Evolutionary conservation across 2,797 vertebrate species (phyloP).

Genomic region (Danio aesculapii): DNA sequence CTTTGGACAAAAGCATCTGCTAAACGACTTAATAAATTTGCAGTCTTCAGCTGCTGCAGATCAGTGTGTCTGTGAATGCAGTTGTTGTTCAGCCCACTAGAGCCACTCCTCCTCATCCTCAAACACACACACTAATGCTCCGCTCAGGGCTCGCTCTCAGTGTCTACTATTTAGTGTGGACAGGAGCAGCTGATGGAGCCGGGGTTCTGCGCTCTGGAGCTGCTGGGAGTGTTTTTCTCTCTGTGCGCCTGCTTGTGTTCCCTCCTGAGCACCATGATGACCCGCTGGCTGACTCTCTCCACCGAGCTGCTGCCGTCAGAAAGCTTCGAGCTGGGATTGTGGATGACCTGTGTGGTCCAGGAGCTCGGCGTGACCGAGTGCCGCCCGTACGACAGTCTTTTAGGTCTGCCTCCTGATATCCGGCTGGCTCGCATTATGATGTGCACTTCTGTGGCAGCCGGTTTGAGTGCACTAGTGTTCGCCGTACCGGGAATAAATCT

Average conservation of each 20-base stretch:
- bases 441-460: slow-evolving; percentile 58
- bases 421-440: slow-evolving; percentile 70
- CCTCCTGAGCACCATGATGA: slow-evolving; percentile 72
- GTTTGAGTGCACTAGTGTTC: slow-evolving; percentile 64
- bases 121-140: slow-evolving; percentile 24
- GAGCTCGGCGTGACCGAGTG: slow-evolving; percentile 66
- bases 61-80: too few relatives aligned
- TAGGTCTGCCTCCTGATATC: slow-evolving; percentile 71
- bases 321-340: slow-evolving; percentile 75
- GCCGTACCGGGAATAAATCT: slow-evolving; percentile 66
- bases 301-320: slow-evolving; percentile 73
- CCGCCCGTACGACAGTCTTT: slow-evolving; percentile 64
- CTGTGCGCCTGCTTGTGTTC: slow-evolving; percentile 71
- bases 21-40: too few relatives aligned
- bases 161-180: background rate
- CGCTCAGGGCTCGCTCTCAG: slow-evolving; percentile 15
- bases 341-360: slow-evolving; percentile 75
- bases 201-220: slow-evolving; percentile 63
- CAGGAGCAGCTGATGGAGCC: slow-evolving; percentile 62
- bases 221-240: slow-evolving; percentile 68
- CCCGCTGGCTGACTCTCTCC: slow-evolving; percentile 75
- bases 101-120: too few relatives aligned
- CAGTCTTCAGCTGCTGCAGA: too few relatives aligned
- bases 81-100: too few relatives aligned
- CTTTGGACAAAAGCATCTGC: too few relatives aligned